Conservation (phyloP, 2,113 vertebrate genomes). For the Sisor rabdophorus region DNA sequence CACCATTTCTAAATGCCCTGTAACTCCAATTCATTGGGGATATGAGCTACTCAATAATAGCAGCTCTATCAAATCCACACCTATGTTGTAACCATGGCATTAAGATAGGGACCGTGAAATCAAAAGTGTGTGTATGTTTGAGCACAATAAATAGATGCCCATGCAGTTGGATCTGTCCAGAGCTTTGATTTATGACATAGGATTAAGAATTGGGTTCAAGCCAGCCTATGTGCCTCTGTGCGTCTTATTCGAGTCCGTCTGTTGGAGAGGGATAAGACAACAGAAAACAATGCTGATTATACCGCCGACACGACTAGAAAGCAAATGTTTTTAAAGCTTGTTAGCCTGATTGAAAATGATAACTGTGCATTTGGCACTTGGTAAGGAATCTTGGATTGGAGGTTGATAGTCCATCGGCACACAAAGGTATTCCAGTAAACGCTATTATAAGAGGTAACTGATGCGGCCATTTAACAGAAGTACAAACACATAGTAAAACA, state of each 20-base stretch:
- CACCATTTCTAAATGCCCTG: not conserved
- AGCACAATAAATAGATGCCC: conserved; percentile 48
- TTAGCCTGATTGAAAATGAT: conserved; percentile 1
- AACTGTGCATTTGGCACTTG: not conserved
- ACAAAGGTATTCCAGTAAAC: too few relatives aligned
- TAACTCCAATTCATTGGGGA: conserved; percentile 9
- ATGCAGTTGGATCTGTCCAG: conserved; percentile 28
- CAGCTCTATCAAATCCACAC: not conserved
- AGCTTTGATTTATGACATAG: conserved; percentile 37
- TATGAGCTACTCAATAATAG: conserved; percentile 5
- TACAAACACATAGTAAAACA: too few relatives aligned
- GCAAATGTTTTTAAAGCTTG: not conserved
- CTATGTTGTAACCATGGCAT: not conserved
- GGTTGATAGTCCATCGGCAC: not conserved
- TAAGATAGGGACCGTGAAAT: not conserved
- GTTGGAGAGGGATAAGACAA: conserved; percentile 33
- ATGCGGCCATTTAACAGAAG: too few relatives aligned
- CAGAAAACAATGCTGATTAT: not conserved
- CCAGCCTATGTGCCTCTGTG: conserved; percentile 31
- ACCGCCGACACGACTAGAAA: not conserved
- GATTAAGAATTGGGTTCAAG: conserved; percentile 27
- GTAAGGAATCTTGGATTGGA: too few relatives aligned
- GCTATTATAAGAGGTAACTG: too few relatives aligned
- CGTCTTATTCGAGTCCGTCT: conserved; percentile 24
- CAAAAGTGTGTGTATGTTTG: conserved; percentile 36